phyloP scores from a whole-genome alignment of 1,140 invertebrate genomes.

The Helicoverpa armigera region DNA sequence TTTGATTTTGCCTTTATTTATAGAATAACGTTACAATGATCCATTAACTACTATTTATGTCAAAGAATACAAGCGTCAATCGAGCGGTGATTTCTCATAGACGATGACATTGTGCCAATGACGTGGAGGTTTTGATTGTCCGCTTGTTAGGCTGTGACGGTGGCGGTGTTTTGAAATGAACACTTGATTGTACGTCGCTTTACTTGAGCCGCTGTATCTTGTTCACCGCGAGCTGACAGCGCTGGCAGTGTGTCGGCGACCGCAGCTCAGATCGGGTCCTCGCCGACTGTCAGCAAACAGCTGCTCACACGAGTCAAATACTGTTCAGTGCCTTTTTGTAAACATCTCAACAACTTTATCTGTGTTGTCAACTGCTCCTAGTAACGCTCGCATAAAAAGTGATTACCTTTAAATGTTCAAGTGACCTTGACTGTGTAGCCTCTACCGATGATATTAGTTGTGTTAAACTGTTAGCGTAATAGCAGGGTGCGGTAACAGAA shows the following conservation, averaged over 20 bases:
- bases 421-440: constrained; percentile 42
- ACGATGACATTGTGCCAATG: constrained; percentile 52
- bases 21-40: not conserved
- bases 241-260: constrained; percentile 75
- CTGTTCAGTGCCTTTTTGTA: not conserved
- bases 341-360: not conserved
- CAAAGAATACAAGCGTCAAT: constrained; percentile 45
- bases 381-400: constrained; percentile 27
- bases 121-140: constrained; percentile 63
- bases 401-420: constrained; percentile 31
- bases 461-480: constrained; percentile 21
- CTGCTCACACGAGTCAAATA: not conserved
- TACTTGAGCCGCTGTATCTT: constrained; percentile 62
- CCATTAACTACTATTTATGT: constrained; percentile 21
- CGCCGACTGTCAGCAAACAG: constrained; percentile 20
- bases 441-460: constrained; percentile 19
- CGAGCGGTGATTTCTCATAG: constrained; percentile 29
- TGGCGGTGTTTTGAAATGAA: constrained; percentile 60
- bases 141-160: constrained; percentile 56
- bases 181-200: constrained; percentile 62
- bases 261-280: constrained; percentile 70
- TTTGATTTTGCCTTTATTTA: not conserved
- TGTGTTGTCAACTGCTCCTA: constrained; percentile 11
- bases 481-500: constrained; percentile 31
- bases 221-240: constrained; percentile 57